A percentile compares a stretch with the other conserved stretches of the same genome.
These are phyloP conservation scores for Melanogrammus aeglefinus DNA, from an alignment of 2,797 vertebrate genomes.

Conservation along the genomic window DNA sequence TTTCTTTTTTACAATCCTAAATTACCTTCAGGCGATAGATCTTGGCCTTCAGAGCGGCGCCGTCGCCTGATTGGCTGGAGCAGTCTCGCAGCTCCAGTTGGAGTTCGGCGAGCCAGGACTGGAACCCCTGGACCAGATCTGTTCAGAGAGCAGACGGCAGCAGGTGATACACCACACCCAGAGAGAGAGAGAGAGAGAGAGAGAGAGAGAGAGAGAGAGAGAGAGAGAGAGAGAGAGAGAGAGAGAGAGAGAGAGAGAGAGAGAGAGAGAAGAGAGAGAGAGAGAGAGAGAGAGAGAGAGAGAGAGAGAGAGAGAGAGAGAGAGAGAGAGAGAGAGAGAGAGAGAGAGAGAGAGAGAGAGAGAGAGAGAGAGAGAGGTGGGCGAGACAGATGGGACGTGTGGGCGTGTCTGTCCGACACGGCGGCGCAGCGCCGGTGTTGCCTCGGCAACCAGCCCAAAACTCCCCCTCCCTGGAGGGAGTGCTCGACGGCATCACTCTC, in stretches of 20 bases:
- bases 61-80: slow-evolving; percentile 81
- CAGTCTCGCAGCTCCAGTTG: slow-evolving; percentile 79
- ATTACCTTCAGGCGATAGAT: slow-evolving; percentile 85
- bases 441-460: slow-evolving; percentile 73
- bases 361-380: slow-evolving; percentile 20
- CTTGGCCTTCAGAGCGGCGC: slow-evolving; percentile 74
- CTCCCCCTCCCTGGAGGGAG: slow-evolving; percentile 61
- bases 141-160: slow-evolving; percentile 35
- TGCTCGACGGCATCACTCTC: slow-evolving; percentile 46
- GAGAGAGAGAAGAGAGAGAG: slow-evolving; percentile 12
- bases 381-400: slow-evolving; percentile 62
- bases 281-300: slow-evolving; percentile 21
- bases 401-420: slow-evolving; percentile 64
- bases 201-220: slow-evolving; percentile 17
- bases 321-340: slow-evolving; percentile 27
- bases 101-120: slow-evolving; percentile 79
- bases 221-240: slow-evolving; percentile 21
- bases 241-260: slow-evolving; percentile 13
- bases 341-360: slow-evolving; percentile 23
- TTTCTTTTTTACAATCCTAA: too few relatives aligned
- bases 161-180: neutral
- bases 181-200: slow-evolving; percentile 24
- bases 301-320: slow-evolving; percentile 32
- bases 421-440: slow-evolving; percentile 58
- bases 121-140: slow-evolving; percentile 87